phyloP scores from a whole-genome alignment of 2,888 invertebrate genomes.

The Microplitis deprimator region DNA sequence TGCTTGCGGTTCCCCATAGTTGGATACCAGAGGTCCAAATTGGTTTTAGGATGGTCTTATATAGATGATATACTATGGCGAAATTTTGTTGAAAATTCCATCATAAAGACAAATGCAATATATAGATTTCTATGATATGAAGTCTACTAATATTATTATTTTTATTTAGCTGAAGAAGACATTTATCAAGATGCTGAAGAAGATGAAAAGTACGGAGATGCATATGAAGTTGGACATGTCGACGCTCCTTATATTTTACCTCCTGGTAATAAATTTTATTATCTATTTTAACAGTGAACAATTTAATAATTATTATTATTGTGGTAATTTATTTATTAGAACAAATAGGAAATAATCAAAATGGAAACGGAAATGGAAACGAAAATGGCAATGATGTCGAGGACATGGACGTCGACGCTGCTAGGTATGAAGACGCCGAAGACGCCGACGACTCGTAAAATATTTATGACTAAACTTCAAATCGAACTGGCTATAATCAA shows the following conservation, averaged over 20 bases:
- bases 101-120: no score
- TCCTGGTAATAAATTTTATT: constrained; percentile 56
- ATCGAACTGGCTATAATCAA: constrained; percentile 39
- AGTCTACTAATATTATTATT: neutral
- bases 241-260: constrained; percentile 67
- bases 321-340: constrained; percentile 60
- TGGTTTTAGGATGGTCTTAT: no score
- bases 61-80: no score
- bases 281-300: constrained; percentile 33
- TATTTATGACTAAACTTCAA: neutral
- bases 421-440: constrained; percentile 77
- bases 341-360: constrained; percentile 69
- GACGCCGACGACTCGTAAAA: constrained; percentile 68
- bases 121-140: no score
- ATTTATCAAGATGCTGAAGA: constrained; percentile 62
- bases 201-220: constrained; percentile 65
- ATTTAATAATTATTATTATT: constrained; percentile 2
- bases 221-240: constrained; percentile 71
- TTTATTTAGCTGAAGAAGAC: constrained; percentile 68
- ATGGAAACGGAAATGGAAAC: constrained; percentile 68
- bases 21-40: no score
- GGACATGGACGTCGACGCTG: constrained; percentile 72
- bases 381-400: constrained; percentile 68
- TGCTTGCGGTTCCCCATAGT: no score
- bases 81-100: no score